phyloP scores from a whole-genome alignment of 2,113 vertebrate species.

The human (Homo sapiens) region GRCh38 chr2:114666001-114666500 shows the following conservation, averaged over 20 bases:
- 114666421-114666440: neutral
- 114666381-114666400: neutral
- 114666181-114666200: neutral
- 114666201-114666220: neutral
- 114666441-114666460: neutral
- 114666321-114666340: neutral
- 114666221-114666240: neutral
- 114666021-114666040: neutral
- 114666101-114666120: neutral
- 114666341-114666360: neutral
- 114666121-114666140: neutral
- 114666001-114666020: neutral
- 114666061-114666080: neutral
- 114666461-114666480: neutral
- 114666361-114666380: neutral
- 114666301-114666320: neutral
- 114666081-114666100: neutral
- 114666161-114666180: neutral
- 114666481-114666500: neutral
- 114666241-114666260: neutral
- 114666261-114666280: neutral
- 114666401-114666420: neutral
- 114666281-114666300: neutral
- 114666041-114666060: neutral
- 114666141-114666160: neutral